Evolutionary conservation across 2,113 vertebrate genomes (phyloP).

Genomic region (Lynx canadensis): DNA sequence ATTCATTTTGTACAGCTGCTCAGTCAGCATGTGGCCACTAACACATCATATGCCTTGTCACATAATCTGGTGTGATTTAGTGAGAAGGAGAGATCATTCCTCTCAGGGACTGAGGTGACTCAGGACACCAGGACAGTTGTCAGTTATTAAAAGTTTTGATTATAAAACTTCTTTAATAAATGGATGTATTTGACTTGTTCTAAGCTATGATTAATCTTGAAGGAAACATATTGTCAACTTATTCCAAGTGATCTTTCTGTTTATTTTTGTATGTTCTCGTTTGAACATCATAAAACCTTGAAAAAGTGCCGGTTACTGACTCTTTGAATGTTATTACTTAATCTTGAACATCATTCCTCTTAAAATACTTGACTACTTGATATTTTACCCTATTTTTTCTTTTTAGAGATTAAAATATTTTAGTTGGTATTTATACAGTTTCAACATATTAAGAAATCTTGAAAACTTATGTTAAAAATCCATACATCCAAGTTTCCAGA

Average conservation of each 20-base stretch:
- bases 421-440: background rate
- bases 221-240: background rate
- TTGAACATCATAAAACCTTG: background rate
- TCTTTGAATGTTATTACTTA: background rate
- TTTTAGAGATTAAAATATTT: background rate
- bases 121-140: conserved; percentile 38
- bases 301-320: background rate
- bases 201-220: conserved; percentile 14
- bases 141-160: conserved; percentile 55
- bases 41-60: conserved; percentile 65
- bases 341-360: background rate
- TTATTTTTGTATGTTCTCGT: background rate
- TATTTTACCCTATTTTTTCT: background rate
- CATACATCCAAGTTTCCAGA: background rate
- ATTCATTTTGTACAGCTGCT: conserved; percentile 72
- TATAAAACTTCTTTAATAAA: conserved; percentile 51
- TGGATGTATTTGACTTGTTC: background rate
- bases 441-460: background rate
- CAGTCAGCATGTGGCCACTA: conserved; percentile 67
- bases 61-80: conserved; percentile 35
- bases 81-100: conserved; percentile 27
- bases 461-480: background rate
- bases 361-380: background rate
- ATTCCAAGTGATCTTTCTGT: background rate
- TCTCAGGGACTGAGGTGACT: conserved; percentile 53